These are phyloP conservation scores for Eulemur rubriventer DNA, from an alignment of 2,797 vertebrate genomes.

Conservation along the genomic window DNA sequence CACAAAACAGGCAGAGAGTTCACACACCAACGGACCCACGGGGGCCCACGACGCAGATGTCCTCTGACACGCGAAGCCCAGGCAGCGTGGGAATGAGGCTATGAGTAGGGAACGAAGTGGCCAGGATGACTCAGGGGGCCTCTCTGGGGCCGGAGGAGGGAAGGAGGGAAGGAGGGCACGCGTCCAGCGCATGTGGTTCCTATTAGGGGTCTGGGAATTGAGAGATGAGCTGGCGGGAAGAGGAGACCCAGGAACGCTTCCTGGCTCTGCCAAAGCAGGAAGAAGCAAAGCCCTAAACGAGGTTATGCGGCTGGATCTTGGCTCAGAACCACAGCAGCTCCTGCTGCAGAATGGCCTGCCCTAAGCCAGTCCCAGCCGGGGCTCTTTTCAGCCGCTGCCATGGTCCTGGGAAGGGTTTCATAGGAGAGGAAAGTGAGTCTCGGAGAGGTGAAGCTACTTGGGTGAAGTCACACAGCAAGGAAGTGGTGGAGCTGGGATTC, in stretches of 20 bases:
- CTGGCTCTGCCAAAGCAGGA: conserved; percentile 58
- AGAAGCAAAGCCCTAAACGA: background rate
- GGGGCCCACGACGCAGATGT: background rate
- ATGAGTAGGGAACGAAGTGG: background rate
- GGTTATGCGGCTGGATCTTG: conserved; percentile 29
- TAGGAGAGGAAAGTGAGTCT: background rate
- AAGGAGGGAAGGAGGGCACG: background rate
- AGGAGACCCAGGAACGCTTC: conserved; percentile 42
- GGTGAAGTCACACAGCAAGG: conserved; percentile 26
- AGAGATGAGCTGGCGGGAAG: conserved; percentile 66
- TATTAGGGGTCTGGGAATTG: conserved; percentile 74
- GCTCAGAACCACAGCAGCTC: background rate
- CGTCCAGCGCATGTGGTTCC: conserved; percentile 70
- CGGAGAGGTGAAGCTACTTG: background rate
- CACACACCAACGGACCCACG: background rate
- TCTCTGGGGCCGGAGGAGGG: background rate
- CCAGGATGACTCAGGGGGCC: conserved; percentile 56
- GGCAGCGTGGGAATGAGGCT: conserved; percentile 67
- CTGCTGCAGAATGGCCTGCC: background rate
- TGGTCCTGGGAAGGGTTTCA: background rate
- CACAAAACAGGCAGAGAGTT: background rate
- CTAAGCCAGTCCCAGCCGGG: background rate
- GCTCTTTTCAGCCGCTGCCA: background rate
- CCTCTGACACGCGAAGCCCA: background rate
- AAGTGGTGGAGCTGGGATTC: background rate